phyloP scores from a whole-genome alignment of 2,888 invertebrate genomes.

The Acleris holmiana region DNA sequence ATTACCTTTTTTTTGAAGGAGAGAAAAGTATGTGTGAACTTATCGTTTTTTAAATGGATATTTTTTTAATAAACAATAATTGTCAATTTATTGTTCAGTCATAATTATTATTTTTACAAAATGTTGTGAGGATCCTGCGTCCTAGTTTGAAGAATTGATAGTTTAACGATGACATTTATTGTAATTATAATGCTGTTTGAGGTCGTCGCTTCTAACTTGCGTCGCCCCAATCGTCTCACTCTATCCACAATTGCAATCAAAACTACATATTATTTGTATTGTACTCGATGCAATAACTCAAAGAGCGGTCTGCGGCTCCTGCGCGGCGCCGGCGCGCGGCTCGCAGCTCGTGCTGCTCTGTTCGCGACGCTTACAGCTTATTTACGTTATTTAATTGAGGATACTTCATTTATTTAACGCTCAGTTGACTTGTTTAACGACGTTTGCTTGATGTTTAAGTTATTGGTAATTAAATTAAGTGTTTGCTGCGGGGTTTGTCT shows the following conservation, averaged over 20 bases:
- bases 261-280: slow-evolving; percentile 63
- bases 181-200: background rate
- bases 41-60: too few relatives aligned
- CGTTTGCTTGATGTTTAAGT: background rate
- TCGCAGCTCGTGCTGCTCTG: slow-evolving; percentile 20
- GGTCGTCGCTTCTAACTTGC: slow-evolving; percentile 34
- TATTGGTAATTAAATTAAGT: slow-evolving; percentile 3
- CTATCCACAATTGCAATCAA: slow-evolving; percentile 63
- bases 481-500: background rate
- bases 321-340: slow-evolving; percentile 16
- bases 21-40: too few relatives aligned
- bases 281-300: slow-evolving; percentile 46
- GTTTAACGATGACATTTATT: background rate
- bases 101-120: too few relatives aligned
- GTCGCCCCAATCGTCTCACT: slow-evolving; percentile 47
- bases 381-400: slow-evolving; percentile 13
- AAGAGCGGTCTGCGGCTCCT: slow-evolving; percentile 33
- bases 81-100: too few relatives aligned
- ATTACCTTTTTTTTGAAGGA: too few relatives aligned
- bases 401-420: slow-evolving; percentile 14
- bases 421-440: slow-evolving; percentile 4
- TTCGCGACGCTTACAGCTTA: slow-evolving; percentile 6
- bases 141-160: too few relatives aligned
- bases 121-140: too few relatives aligned
- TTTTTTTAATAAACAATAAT: too few relatives aligned